A percentile compares a stretch with the other conserved stretches of the same genome.
Evolutionary conservation across 2,888 invertebrate genomes (phyloP).

Genomic region (Sesamia inferens): DNA sequence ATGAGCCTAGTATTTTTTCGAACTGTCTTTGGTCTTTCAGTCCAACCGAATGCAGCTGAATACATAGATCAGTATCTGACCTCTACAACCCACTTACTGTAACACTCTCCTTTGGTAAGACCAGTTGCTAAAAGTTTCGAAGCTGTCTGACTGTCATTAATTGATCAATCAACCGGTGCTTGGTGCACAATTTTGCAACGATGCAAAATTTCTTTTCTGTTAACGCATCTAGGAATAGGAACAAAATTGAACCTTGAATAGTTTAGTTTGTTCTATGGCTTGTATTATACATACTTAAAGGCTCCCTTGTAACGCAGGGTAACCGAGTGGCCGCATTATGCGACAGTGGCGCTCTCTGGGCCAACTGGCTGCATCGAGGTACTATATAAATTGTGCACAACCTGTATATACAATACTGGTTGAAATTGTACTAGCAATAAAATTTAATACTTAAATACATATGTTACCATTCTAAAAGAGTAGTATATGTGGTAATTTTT

Average conservation of each 20-base stretch:
- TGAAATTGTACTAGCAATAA: constrained; percentile 24
- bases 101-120: background rate
- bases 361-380: constrained; percentile 54
- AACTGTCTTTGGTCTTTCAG: background rate
- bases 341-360: constrained; percentile 63
- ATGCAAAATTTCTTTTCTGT: background rate
- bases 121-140: background rate
- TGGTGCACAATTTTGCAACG: background rate
- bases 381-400: constrained; percentile 50
- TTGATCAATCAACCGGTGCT: too few species aligned
- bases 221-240: background rate
- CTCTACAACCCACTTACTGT: background rate
- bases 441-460: constrained; percentile 25
- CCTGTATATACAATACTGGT: constrained; percentile 19
- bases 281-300: constrained; percentile 41
- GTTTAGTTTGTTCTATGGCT: constrained; percentile 9
- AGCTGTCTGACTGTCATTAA: background rate
- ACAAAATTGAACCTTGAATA: background rate
- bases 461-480: background rate
- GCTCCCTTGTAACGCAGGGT: constrained; percentile 57
- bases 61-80: background rate
- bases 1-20: too few species aligned
- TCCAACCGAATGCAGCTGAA: background rate
- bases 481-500: background rate
- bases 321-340: constrained; percentile 69